Evolutionary conservation across 92 coral and sea anemone genomes (phyloP).

Genomic region (Paramuricea clavata): DNA sequence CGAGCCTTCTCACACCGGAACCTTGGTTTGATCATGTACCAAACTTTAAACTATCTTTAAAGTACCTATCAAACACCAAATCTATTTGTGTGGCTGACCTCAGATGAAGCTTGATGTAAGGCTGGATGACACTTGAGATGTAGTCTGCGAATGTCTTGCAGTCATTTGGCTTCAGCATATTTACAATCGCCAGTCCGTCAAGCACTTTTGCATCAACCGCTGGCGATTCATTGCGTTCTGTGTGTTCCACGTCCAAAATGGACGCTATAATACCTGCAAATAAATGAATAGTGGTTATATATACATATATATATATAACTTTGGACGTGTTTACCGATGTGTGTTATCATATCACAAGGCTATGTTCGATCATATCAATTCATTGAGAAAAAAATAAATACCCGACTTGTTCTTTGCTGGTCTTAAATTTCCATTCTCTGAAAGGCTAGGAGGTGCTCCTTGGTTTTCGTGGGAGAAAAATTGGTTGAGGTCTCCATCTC

Average conservation of each 20-base stretch:
- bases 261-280: slow-evolving; percentile 10
- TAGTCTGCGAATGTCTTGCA: slow-evolving; percentile 28
- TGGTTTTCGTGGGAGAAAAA: slow-evolving; percentile 41
- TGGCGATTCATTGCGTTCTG: slow-evolving; percentile 5
- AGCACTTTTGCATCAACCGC: slow-evolving; percentile 23
- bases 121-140: slow-evolving; percentile 30
- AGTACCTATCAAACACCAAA: slow-evolving; percentile 32
- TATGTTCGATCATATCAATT: background rate
- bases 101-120: slow-evolving; percentile 16
- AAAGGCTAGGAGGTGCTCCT: slow-evolving; percentile 37
- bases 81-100: slow-evolving; percentile 7
- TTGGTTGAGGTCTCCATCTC: slow-evolving; percentile 37
- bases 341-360: background rate
- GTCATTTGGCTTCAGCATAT: slow-evolving; percentile 41
- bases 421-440: slow-evolving; percentile 14
- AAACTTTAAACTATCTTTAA: slow-evolving; percentile 40
- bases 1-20: slow-evolving; percentile 30
- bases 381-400: background rate
- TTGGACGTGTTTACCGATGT: background rate
- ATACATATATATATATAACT: background rate
- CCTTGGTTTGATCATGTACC: slow-evolving; percentile 15
- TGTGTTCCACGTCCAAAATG: background rate
- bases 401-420: slow-evolving; percentile 39
- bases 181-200: slow-evolving; percentile 40
- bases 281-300: background rate